Base-by-base conservation (phyloP, 2,113 vertebrate genomes). In the Cebidichthys violaceus region DNA sequence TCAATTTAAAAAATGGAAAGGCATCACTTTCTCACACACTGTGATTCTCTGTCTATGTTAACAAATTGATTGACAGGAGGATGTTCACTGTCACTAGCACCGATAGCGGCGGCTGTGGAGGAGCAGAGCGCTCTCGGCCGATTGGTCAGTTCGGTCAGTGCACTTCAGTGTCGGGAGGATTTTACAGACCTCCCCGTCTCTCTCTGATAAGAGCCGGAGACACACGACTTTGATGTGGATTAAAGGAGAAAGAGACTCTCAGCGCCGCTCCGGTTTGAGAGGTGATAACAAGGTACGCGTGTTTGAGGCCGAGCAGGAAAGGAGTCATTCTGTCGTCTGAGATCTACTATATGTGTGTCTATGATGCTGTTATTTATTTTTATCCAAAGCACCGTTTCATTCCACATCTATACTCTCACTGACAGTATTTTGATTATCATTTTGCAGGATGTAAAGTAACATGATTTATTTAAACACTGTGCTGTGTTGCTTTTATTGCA, bases 181-280 rank as follows among this genome's bases (percentile, higher is more conserved):
- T 81, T 71, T n/a, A 70, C 59, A 62, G 79, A 52, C 14, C 50
- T 77, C 27, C 72, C 0, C 60, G 18, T 9, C 41, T 75, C 15
- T 75, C 15, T 64, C 54, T 18, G 77, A 75, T 77, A 83, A 43
- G 70, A 76, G 33, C 31, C 2, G 8, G 47, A 60, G 61, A 66
- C 73, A 61, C 52, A 0, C 2, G 59, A 74, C 77, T 74, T 54
- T 60, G 72, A 85, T 64, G 76, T 29, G 68, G 72, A 77, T 61
- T 66, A 55, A 76, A 73, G 72, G 50, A 60, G 67, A 35, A 27
- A 1, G 9, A 60, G 47, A 18, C 27, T 27, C 76, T 77, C 24
- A 17, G 75, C 4, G 4, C 1, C 0, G 29, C 54, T 54, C 27
- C 6, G 39, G 74, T 4, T 0, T 0, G 27, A 65, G 31, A 37